Conservation (phyloP, 1,140 invertebrate genomes). For the Heterodera schachtii region DNA sequence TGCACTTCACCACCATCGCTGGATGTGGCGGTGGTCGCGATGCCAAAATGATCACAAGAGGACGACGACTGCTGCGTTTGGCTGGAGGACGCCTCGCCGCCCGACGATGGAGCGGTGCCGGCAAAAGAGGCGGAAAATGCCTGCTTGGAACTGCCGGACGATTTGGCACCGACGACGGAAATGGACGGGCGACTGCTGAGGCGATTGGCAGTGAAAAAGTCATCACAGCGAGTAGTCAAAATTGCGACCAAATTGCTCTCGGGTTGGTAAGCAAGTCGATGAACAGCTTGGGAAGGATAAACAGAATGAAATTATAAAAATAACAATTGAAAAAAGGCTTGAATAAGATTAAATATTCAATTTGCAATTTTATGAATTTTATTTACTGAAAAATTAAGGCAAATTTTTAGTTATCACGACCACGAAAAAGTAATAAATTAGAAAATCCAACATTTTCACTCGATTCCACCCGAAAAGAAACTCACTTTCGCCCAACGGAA, state of each 20-base stretch:
- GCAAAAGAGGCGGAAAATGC: slow-evolving; percentile 16
- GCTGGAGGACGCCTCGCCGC: slow-evolving; percentile 67
- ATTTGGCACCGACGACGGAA: slow-evolving; percentile 38
- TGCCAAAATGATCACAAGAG: background rate
- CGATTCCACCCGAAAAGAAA: background rate
- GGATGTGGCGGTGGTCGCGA: background rate
- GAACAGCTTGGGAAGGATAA: slow-evolving; percentile 68
- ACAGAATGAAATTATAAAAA: background rate
- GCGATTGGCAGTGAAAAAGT: slow-evolving; percentile 11
- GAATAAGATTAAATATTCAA: background rate
- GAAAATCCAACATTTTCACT: background rate
- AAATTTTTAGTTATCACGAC: too few relatives aligned
- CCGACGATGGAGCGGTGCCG: slow-evolving; percentile 41
- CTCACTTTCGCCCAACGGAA: slow-evolving; percentile 84
- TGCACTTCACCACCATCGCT: slow-evolving; percentile 75
- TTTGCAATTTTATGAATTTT: too few relatives aligned
- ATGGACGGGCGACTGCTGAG: slow-evolving; percentile 29
- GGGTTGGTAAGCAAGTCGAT: slow-evolving; percentile 75
- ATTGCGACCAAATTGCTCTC: slow-evolving; percentile 89
- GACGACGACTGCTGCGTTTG: background rate
- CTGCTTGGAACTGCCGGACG: slow-evolving; percentile 9
- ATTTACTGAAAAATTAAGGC: too few relatives aligned
- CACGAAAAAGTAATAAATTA: background rate
- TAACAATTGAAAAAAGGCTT: background rate
- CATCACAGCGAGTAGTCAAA: slow-evolving; percentile 80